Base-by-base conservation (phyloP, 2,888 invertebrate species). In the Acleris sparsana region DNA sequence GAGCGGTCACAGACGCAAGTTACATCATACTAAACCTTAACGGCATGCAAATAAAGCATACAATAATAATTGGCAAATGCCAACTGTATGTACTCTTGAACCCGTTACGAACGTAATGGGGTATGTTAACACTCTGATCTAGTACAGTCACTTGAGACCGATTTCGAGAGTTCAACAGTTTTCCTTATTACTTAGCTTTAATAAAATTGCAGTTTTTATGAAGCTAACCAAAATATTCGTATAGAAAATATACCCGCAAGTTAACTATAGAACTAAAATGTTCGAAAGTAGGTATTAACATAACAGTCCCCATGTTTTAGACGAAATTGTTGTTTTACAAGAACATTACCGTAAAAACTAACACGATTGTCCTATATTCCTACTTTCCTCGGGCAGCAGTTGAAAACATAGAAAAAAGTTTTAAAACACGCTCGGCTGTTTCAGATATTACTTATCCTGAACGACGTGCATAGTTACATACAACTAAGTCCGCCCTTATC, bases 81-180 rank as follows among this genome's bases (percentile, higher is more conserved):
- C 69, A 63, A 57, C 62, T 68, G 59, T 71, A 70, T 57, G 61
- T 62, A 66, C 64, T 56, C 69, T 74, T 70, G 72, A 76, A 76
- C 74, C 75, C 69, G 63, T 72, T 68, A 71, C 72, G 74, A 63
- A 71, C 73, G 73, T 79, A 77, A 76, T 74, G 69, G 73, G 69
- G 69, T 62, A 57, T 66, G 66, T 66, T 66, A 62, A 66, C 66
- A 66, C 61, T 39, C 52, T 62, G 62, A 44, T 61, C 52, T 52
- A 22, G 33, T 22, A 49, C n/a, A 49, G 55, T 58, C 39, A 48
- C 44, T 55, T 20, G 51, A 46, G 56, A 46, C 46, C 46, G 52
- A 57, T 52, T 55, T 59, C 20, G 49, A 25, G 39, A 16, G 51
- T 52, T 60, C 51, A 52, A 43, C 51, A 43, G 43, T 55, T 55